Base-by-base conservation (phyloP, 2,888 invertebrate species). In the Chesias legatella region DNA sequence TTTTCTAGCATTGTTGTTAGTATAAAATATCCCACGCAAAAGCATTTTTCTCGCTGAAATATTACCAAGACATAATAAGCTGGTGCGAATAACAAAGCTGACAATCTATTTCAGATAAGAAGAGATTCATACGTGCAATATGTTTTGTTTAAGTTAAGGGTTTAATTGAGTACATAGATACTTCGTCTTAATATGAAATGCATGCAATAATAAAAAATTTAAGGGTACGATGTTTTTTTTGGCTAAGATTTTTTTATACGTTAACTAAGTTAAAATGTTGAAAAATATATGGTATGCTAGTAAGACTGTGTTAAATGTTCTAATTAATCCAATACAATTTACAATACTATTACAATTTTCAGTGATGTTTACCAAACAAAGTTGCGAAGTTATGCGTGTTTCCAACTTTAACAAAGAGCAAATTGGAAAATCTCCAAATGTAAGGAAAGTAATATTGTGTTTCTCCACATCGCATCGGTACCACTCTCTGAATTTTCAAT, bases 391-490 rank as follows among this genome's bases (percentile, higher is more conserved):
- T 54, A 56, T 55, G 45, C 50, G 50, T 56, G 45, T 57, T 53
- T 54, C 47, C 38, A 43, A 49, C 41, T 43, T 47, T 43, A 36
- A 25, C 53, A 57, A 51, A 60, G 56, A 53, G 30, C 35, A 33
- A 33, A 44, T 42, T 56, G 58, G 58, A 60, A 51, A 57, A 48
- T 40, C 40, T 56, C 58, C 58, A 58, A 61, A 56, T 55, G 51
- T 45, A 46, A 47, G 40, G 49, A 47, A 49, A 48, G 49, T 51
- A 48, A 44, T 53, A 53, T 48, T 55, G 40, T 48, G 33, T 48
- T 43, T 33, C 32, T 23, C 33, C 39, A 42, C 41, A 39, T 25
- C 26, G 13, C 31, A 22, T 29, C 10, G 23, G 7, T 33, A 40
- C 24, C 11, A 38, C 40, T 31, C 32, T 38, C 23, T 26, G 50